These are phyloP conservation scores for Aramus guarauna DNA, from an alignment of 2,113 vertebrate species.

Conservation along the genomic window DNA sequence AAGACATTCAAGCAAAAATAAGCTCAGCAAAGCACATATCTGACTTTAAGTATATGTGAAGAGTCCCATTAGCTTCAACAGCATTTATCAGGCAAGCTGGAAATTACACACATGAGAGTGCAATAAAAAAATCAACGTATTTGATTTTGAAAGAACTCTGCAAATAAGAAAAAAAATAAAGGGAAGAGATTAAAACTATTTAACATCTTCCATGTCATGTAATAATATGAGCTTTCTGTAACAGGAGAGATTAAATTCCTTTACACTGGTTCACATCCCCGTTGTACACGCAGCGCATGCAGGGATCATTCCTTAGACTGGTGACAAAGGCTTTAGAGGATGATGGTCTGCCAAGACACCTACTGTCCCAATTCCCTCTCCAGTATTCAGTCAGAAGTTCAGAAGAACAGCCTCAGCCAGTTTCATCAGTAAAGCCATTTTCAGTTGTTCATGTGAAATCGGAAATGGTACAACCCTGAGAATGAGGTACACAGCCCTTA, in stretches of 20 bases:
- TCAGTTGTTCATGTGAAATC: background rate
- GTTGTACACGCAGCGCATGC: background rate
- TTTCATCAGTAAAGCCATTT: background rate
- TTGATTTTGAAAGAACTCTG: conserved; percentile 1
- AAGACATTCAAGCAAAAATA: conserved; percentile 39
- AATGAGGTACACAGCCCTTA: background rate
- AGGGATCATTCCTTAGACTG: background rate
- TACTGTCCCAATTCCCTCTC: background rate
- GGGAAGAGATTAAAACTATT: conserved; percentile 43
- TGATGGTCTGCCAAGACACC: background rate
- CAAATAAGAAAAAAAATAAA: conserved; percentile 21
- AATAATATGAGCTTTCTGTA: background rate
- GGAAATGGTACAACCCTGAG: background rate
- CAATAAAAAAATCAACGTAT: background rate
- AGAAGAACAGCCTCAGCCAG: background rate
- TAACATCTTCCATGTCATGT: conserved; percentile 9
- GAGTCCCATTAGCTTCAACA: conserved; percentile 37
- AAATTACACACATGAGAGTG: conserved; percentile 2
- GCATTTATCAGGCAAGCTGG: background rate
- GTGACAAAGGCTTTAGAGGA: background rate
- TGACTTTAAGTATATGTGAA: conserved; percentile 26
- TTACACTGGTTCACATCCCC: background rate
- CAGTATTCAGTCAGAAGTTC: background rate
- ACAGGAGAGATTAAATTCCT: conserved; percentile 20
- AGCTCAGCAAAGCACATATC: conserved; percentile 26